Conservation (phyloP, 2,113 vertebrate species). For the Oxyura jamaicensis region DNA sequence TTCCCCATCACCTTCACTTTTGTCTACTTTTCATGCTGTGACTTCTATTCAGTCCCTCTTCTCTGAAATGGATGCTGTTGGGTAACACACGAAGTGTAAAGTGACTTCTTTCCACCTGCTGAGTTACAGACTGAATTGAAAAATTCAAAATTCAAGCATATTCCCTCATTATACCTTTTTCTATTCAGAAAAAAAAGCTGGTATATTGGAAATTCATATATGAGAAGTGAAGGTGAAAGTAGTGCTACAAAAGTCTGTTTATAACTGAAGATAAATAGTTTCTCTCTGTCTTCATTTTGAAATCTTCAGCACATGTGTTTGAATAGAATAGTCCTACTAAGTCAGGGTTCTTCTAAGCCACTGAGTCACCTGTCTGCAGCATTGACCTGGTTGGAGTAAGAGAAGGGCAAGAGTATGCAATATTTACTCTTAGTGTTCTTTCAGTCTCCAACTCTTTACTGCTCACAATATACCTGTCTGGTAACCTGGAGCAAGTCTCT, state of each 20-base stretch:
- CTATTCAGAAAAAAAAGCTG: conserved; percentile 34
- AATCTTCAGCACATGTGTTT: neutral
- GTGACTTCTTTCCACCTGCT: conserved; percentile 78
- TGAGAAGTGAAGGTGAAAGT: conserved; percentile 39
- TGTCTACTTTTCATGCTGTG: conserved; percentile 73
- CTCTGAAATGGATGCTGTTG: conserved; percentile 80
- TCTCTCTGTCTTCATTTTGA: neutral
- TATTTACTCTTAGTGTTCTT: neutral
- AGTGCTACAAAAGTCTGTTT: neutral
- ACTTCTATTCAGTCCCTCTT: conserved; percentile 68
- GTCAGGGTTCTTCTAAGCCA: neutral
- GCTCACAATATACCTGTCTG: neutral
- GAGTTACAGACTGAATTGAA: conserved; percentile 74
- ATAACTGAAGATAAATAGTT: neutral
- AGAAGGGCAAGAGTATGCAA: neutral
- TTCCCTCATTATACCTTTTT: conserved; percentile 36
- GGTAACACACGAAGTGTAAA: conserved; percentile 77
- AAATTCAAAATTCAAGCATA: conserved; percentile 72
- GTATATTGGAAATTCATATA: conserved; percentile 29
- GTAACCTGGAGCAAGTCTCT: neutral
- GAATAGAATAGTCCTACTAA: neutral
- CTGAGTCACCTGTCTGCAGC: neutral
- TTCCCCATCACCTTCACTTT: conserved; percentile 44
- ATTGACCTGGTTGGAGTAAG: neutral
- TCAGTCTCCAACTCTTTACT: neutral